Evolutionary conservation across 2,888 invertebrate species (phyloP), one percentile per base, ranked within the genome.

Genomic region (Rapana venosa): DNA sequence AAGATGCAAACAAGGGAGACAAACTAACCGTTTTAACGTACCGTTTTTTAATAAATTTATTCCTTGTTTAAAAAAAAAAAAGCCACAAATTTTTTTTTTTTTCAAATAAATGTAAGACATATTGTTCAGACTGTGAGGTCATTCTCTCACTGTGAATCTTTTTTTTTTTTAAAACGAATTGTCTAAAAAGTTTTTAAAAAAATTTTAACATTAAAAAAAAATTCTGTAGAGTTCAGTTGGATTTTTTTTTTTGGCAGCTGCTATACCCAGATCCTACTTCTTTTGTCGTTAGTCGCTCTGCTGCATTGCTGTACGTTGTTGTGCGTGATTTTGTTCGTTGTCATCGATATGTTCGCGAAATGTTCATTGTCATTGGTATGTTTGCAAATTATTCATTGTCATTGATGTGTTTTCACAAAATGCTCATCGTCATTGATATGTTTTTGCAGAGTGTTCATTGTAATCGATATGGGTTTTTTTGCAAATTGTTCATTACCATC

Each of bases 221-320:
- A 77, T 36, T 81, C 20, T 81, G 13, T 20, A 35, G 22, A 36
- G 81, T 81, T 81, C 5, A 32, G 70, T 86, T n/a, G 66, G 35
- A 70, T 58, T 58, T 47, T 47, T 84, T 47, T 84, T 56, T 58
- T 77, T 70, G 11, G n/a, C 17, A 11, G 36, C 22, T 36, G 81
- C 26, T 47, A 47, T 36, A 83, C 81, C 81, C 81, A 83, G 81
- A 83, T 83, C 81, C 36, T 36, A 26, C 81, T 47, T 83, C 81
- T 47, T 6, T 26, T 22, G 15, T 26, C 13, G 22, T 83, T 13
- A 47, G 22, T 13, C 2, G 17, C 74, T 30, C 81, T 47, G 22
- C 47, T 83, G 47, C 81, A 26, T 83, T 83, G 81, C 47, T 47
- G 36, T 47, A 83, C 6, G 22, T 47, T 6, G 17, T 36, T 83